Evolutionary conservation across 1,140 invertebrate genomes (phyloP), one percentile per base, ranked within the genome.

Genomic region (Mycetomoellerius zeteki): DNA sequence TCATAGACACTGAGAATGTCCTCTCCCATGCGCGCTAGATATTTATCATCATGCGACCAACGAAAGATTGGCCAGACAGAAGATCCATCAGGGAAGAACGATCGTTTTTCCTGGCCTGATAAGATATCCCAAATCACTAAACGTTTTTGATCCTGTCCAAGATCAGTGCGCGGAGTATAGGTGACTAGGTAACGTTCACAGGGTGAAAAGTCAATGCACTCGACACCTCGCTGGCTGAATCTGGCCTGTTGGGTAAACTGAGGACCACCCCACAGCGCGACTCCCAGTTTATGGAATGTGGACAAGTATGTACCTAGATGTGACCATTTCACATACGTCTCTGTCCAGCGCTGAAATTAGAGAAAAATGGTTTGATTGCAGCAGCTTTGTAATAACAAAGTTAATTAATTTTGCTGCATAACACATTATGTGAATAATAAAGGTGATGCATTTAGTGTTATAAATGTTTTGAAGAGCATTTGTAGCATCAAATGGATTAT

Each of bases 21-120:
- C 54, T 96, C 96, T 89, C 98, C 98, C 95, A 99, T 97, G 77
- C 98, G 97, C 2, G 98, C 99, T 95, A 99, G 99, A 95, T 98
- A 99, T 94, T 98, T 98, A 93, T 99, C 99, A 95, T 99, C 99
- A 93, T 98, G 97, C 37, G 98, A 99, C 99, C 99, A 99, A 86
- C 98, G 98, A 96, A 99, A 99, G 72, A 99, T 98, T 0, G 99
- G 99, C 98, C 99, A 99, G 0, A 97, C 96, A 0, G 97, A 96
- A 24, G 97, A 97, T 1, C 97, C 97, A 71, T 99, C 98, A 4
- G 98, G 97, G 72, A 97, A 97, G 94, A 99, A 99, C 0, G 97
- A 97, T 93, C 99, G 96, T 94, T 99, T 99, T 92, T 99, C 98
- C 87, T 97, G 96, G n/a, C 98, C 98, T 47, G 98, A 97, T 95